These are phyloP conservation scores for Urocitellus parryii DNA, from an alignment of 2,113 vertebrate species.

Conservation along the genomic window DNA sequence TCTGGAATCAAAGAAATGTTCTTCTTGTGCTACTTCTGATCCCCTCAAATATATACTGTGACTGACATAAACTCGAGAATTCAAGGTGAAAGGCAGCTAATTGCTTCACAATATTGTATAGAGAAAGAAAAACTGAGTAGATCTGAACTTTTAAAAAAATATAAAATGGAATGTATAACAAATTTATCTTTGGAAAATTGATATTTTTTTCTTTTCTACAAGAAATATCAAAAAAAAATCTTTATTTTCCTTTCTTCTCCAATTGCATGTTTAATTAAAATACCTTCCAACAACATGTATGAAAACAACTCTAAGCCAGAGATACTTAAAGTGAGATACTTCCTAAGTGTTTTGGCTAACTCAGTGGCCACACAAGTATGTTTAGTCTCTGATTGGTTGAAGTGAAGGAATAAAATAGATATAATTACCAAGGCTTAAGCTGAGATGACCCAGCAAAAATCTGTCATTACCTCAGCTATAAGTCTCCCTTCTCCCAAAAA, in stretches of 20 bases:
- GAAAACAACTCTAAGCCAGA: slow-evolving; percentile 33
- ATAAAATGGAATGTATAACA: neutral
- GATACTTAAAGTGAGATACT: slow-evolving; percentile 60
- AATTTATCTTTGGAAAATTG: slow-evolving; percentile 65
- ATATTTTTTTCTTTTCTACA: slow-evolving; percentile 17
- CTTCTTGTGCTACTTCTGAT: slow-evolving; percentile 20
- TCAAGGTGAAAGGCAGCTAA: slow-evolving; percentile 44
- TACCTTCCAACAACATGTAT: slow-evolving; percentile 6
- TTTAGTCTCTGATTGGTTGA: neutral
- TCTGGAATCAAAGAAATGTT: slow-evolving; percentile 25
- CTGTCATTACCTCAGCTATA: neutral
- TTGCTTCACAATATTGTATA: slow-evolving; percentile 34
- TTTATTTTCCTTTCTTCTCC: slow-evolving; percentile 34
- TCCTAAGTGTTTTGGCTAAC: slow-evolving; percentile 70
- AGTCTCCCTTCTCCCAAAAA: slow-evolving; percentile 20
- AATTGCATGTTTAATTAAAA: slow-evolving; percentile 51
- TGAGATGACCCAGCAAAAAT: slow-evolving; percentile 66
- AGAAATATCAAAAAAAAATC: slow-evolving; percentile 59
- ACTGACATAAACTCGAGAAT: slow-evolving; percentile 34
- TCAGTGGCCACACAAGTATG: slow-evolving; percentile 67
- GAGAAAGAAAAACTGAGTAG: slow-evolving; percentile 20
- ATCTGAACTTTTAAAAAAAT: slow-evolving; percentile 23
- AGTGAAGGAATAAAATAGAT: slow-evolving; percentile 62
- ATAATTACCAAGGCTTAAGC: slow-evolving; percentile 65
- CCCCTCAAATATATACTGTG: slow-evolving; percentile 36